Conservation (phyloP, 2,113 vertebrate species). For the Heterocephalus glaber region DNA sequence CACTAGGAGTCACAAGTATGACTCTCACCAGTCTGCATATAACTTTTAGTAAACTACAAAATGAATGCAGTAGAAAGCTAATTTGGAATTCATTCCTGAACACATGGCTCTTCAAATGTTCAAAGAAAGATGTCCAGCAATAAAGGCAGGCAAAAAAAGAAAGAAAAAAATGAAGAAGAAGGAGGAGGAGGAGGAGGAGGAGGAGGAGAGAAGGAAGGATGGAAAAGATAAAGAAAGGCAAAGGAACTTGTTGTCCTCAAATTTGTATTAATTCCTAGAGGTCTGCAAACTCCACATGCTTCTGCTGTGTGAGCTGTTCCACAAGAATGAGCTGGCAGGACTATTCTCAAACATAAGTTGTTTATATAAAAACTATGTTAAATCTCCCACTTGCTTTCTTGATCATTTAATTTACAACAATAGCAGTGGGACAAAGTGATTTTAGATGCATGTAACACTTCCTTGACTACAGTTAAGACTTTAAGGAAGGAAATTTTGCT, state of each 20-base stretch:
- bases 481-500: slow-evolving; percentile 18
- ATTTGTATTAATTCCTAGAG: slow-evolving; percentile 39
- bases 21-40: not conserved
- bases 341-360: slow-evolving; percentile 63
- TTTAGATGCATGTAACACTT: slow-evolving; percentile 56
- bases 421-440: slow-evolving; percentile 40
- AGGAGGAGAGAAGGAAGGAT: not conserved
- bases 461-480: not conserved
- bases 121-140: not conserved
- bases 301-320: not conserved
- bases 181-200: not conserved
- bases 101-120: slow-evolving; percentile 8
- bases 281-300: not conserved
- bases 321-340: slow-evolving; percentile 50
- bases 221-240: not conserved
- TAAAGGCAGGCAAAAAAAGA: not conserved
- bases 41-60: not conserved
- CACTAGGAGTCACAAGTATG: not conserved
- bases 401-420: slow-evolving; percentile 68
- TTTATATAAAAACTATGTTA: slow-evolving; percentile 64
- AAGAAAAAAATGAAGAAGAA: not conserved
- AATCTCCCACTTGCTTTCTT: slow-evolving; percentile 58
- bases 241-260: slow-evolving; percentile 14
- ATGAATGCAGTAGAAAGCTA: slow-evolving; percentile 1
- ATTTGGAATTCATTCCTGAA: not conserved